Evolutionary conservation across 2,797 vertebrate species (phyloP).

Genomic region (Dermochelys coriacea): DNA sequence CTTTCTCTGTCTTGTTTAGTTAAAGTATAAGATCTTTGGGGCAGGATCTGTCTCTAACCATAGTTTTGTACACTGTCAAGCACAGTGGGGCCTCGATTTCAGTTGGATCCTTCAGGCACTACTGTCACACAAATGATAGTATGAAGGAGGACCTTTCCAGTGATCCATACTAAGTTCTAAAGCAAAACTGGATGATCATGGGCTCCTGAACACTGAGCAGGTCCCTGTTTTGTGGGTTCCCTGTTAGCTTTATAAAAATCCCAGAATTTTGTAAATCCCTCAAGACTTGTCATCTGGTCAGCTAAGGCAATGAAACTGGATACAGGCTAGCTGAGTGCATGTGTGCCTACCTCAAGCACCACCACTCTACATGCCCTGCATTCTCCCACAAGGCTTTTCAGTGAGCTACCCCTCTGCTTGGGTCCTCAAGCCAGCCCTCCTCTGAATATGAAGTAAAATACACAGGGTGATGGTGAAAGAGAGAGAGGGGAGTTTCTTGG

Average conservation of each 20-base stretch:
- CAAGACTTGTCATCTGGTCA: neutral
- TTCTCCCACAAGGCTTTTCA: neutral
- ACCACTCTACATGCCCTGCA: fast-evolving
- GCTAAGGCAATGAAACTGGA: neutral
- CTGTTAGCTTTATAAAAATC: neutral
- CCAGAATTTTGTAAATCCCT: neutral
- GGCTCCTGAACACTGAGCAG: fast-evolving
- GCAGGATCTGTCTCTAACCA: neutral
- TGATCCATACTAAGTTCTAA: fast-evolving
- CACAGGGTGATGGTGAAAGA: neutral
- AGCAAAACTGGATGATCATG: neutral
- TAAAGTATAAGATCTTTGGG: neutral
- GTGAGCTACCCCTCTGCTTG: neutral
- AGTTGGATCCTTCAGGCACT: neutral
- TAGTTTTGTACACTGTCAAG: neutral
- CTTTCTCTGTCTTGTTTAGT: conserved; percentile 14
- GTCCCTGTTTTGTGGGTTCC: neutral
- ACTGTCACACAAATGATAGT: neutral
- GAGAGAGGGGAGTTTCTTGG: neutral
- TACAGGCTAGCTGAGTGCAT: neutral
- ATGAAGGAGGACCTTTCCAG: neutral
- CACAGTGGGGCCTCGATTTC: fast-evolving
- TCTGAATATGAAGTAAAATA: fast-evolving
- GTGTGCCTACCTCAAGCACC: neutral
- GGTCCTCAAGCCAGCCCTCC: neutral